Base-by-base conservation (phyloP, 1,140 invertebrate genomes). In the Proctacanthus coquilletti region DNA sequence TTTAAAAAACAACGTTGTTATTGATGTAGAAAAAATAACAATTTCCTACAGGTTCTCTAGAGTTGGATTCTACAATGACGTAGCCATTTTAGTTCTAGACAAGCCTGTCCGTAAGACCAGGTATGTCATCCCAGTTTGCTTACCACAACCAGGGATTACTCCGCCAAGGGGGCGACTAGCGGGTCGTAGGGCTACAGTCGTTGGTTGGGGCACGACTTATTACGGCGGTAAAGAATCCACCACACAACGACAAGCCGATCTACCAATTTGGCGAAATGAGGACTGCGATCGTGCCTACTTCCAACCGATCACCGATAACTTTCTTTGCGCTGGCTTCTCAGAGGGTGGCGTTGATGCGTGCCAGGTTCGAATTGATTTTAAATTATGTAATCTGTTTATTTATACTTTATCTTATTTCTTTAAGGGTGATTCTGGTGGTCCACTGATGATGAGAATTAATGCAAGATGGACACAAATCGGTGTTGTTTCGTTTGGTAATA, bases 261-360 rank as follows among this genome's bases (percentile, higher is more conserved):
- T 94, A 18, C 87, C 87, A 0, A 79, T 94, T 13, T 93, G 88
- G 87, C 72, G 80, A 35, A 92, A 91, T 53, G 78, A 83, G 42
- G 86, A 93, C 46, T 89, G 88, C 51, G 80, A 92, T 60, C 67
- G 75, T 27, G 84, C 84, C 9, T 92, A 91, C 57, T 88, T 87
- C 60, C 88, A 93, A 52, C 83, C 84, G 4, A 93, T 94, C 43
- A 91, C 84, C 3, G 75, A 79, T 20, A 86, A 83, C 42, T 93
- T 93, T 60, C 62, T 94, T 2, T 94, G 89, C 52, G 88, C 89
- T 20, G 88, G 89, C 1, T 85, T 84, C 48, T 78, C 79, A 5
- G 77, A 88, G 49, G 88, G 88, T 3, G 87, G 87, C 1, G 84
- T 84, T 32, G 88, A 94, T 54, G 87, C 87, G 11, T 94, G 88